phyloP scores from a whole-genome alignment of 2,888 invertebrate genomes.

The Watsonalla binaria region DNA sequence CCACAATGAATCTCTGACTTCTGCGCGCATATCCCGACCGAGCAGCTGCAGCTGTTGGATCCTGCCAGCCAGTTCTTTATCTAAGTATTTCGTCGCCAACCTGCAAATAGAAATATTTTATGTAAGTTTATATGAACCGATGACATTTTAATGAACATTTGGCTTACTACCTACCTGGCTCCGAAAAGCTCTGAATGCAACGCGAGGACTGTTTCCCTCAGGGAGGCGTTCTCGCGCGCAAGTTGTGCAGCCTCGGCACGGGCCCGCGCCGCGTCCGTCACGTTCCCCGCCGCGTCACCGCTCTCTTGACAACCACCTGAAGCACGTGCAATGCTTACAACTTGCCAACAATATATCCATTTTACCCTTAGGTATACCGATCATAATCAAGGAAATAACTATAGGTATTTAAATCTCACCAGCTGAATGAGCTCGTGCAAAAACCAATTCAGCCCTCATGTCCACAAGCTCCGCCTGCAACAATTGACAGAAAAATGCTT shows the following conservation, averaged over 20 bases:
- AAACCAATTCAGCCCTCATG: conserved; percentile 85
- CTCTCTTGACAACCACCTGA: conserved; percentile 53
- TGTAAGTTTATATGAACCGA: conserved; percentile 2
- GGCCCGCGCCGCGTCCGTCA: conserved; percentile 73
- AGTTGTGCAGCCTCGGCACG: conserved; percentile 80
- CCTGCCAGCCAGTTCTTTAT: conserved; percentile 89
- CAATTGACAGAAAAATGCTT: conserved; percentile 28
- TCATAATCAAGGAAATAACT: conserved; percentile 1
- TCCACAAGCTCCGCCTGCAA: conserved; percentile 87
- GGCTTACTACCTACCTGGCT: conserved; percentile 65
- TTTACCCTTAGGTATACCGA: too few species aligned
- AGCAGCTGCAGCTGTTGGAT: conserved; percentile 92
- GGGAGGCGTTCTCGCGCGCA: conserved; percentile 82
- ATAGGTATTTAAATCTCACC: conserved; percentile 36
- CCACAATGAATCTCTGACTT: conserved; percentile 86
- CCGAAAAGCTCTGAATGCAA: conserved; percentile 91
- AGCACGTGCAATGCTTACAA: not conserved
- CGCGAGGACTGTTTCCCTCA: conserved; percentile 84
- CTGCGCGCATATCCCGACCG: conserved; percentile 87
- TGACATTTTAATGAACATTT: conserved; percentile 2
- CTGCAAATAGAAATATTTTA: conserved; percentile 43
- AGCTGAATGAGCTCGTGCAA: conserved; percentile 78
- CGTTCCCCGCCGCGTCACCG: conserved; percentile 49
- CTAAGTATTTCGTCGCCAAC: conserved; percentile 90
- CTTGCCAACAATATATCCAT: too few species aligned